phyloP scores from a whole-genome alignment of 2,113 vertebrate species.

The Octodon degus region DNA sequence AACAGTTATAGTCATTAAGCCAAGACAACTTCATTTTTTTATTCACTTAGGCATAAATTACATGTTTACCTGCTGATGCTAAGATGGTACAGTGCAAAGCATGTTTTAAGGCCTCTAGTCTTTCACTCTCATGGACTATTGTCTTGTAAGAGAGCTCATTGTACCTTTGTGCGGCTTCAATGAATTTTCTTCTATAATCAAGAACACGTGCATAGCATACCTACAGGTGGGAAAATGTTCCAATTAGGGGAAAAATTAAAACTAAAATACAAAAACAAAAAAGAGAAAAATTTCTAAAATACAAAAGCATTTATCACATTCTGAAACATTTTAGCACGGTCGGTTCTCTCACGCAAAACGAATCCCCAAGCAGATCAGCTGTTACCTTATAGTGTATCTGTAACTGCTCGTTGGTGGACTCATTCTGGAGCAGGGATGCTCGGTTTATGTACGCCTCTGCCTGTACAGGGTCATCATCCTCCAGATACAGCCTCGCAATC shows the following conservation, averaged over 20 bases:
- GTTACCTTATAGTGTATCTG: constrained; percentile 98
- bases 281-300: neutral
- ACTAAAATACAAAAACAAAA: neutral
- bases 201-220: constrained; percentile 98
- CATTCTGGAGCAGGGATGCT: constrained; percentile 98
- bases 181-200: constrained; percentile 98
- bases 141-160: constrained; percentile 99
- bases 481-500: constrained; percentile 97
- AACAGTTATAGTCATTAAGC: constrained; percentile 27
- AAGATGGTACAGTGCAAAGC: constrained; percentile 98
- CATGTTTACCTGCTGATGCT: constrained; percentile 95
- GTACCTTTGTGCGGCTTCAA: constrained; percentile 98
- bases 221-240: constrained; percentile 80
- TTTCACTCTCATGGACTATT: constrained; percentile 97
- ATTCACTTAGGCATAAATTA: neutral
- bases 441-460: constrained; percentile 99
- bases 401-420: constrained; percentile 98
- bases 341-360: constrained; percentile 41
- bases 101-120: constrained; percentile 97
- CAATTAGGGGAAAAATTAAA: constrained; percentile 30
- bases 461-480: constrained; percentile 98
- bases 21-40: constrained; percentile 9
- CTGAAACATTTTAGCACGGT: neutral
- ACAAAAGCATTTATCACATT: constrained; percentile 26
- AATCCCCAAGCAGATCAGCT: constrained; percentile 66